Conservation (phyloP, 2,113 vertebrate species). For the Centrocercus urophasianus region DNA sequence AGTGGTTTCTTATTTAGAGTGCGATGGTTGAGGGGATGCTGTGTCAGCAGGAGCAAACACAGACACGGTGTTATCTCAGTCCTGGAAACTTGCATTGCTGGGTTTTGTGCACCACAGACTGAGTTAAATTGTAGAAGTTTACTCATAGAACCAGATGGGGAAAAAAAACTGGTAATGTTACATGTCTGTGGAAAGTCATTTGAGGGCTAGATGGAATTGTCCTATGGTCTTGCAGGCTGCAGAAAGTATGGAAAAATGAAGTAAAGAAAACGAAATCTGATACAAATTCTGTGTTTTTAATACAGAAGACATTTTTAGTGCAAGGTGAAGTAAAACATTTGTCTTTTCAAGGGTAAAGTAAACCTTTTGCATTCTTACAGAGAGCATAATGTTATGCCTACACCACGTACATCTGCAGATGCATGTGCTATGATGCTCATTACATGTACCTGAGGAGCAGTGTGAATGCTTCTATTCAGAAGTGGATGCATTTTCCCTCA, state of each 20-base stretch:
- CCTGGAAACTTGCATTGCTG: background rate
- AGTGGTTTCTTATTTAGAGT: background rate
- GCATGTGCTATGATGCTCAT: background rate
- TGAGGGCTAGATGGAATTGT: slow-evolving; percentile 18
- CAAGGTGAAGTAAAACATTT: background rate
- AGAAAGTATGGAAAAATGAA: slow-evolving; percentile 2
- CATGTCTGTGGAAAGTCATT: slow-evolving; percentile 1
- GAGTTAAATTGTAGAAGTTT: slow-evolving; percentile 9
- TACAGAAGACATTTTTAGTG: background rate
- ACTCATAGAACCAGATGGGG: background rate
- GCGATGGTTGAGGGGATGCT: background rate
- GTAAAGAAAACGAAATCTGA: background rate
- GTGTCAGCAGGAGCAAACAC: background rate
- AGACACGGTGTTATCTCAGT: background rate
- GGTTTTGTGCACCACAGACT: background rate
- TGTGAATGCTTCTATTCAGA: background rate
- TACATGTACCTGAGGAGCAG: background rate
- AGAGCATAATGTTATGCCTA: background rate
- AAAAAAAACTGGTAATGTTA: background rate
- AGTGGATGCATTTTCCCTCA: background rate
- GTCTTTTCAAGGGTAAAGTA: background rate
- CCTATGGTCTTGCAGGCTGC: background rate
- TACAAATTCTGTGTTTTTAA: background rate
- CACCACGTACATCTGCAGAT: background rate
- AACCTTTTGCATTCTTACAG: background rate